These are phyloP conservation scores for Enteromius anoplus DNA, from an alignment of 2,797 vertebrate species.

Conservation along the genomic window DNA sequence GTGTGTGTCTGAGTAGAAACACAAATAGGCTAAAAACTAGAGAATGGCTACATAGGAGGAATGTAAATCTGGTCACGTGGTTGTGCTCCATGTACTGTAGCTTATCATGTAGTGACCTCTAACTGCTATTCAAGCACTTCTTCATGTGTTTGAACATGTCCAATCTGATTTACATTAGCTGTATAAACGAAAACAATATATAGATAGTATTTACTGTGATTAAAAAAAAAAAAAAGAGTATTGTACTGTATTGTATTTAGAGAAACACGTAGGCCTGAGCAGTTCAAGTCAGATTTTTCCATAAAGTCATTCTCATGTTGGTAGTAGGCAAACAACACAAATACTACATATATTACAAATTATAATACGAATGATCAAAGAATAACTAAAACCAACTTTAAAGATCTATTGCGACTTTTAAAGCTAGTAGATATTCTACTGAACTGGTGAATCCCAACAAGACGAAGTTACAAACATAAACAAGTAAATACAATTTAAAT, in stretches of 20 bases:
- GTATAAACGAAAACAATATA: too few species aligned
- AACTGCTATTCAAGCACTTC: slow-evolving; percentile 5
- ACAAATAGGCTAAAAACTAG: slow-evolving; percentile 3
- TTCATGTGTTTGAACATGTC: not conserved
- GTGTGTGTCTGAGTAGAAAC: not conserved
- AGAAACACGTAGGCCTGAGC: not conserved
- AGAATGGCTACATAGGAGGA: slow-evolving; percentile 18
- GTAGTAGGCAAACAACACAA: not conserved
- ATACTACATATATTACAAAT: not conserved
- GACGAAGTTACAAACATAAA: not conserved
- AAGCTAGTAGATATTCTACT: not conserved
- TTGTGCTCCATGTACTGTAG: not conserved
- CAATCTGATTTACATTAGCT: not conserved
- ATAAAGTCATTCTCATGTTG: not conserved
- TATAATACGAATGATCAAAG: not conserved
- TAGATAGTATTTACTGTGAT: not conserved
- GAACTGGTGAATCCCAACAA: not conserved
- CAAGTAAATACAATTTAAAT: not conserved
- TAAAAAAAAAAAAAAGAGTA: not conserved
- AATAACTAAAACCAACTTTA: not conserved
- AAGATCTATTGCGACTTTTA: not conserved
- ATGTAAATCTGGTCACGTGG: slow-evolving; percentile 47
- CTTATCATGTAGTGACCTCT: not conserved
- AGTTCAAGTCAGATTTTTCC: not conserved
- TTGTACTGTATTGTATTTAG: not conserved